Conservation (phyloP, 2,888 invertebrate species). For the Tanypteryx hageni region DNA sequence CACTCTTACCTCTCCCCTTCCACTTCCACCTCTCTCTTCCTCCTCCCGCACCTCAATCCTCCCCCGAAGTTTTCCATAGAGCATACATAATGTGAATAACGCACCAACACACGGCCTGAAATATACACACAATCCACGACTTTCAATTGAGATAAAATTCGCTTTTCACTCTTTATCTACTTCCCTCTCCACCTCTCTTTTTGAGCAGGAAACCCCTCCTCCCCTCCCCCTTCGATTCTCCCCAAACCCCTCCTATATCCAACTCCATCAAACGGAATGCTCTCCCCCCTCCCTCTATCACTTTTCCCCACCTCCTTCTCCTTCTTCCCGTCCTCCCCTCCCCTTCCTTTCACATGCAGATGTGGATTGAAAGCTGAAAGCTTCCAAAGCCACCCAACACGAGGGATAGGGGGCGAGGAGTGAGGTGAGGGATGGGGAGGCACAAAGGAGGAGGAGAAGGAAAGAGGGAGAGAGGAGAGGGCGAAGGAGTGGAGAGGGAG, state of each 20-base stretch:
- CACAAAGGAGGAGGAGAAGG: not conserved
- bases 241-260: not conserved
- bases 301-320: not conserved
- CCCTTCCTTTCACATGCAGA: constrained; percentile 61
- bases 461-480: not conserved
- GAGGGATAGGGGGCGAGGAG: not conserved
- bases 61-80: constrained; percentile 31
- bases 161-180: constrained; percentile 54
- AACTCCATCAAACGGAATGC: too few species aligned
- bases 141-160: constrained; percentile 63
- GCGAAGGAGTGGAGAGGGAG: too few species aligned
- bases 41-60: not conserved
- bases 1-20: not conserved
- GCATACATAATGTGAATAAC: constrained; percentile 52
- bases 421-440: too few species aligned
- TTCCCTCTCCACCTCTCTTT: not conserved
- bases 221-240: not conserved
- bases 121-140: constrained; percentile 19
- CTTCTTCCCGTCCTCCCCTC: not conserved
- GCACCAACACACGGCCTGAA: constrained; percentile 21
- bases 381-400: not conserved
- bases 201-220: not conserved
- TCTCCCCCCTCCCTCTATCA: not conserved
- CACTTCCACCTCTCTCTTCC: not conserved
- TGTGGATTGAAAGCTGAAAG: constrained; percentile 26